Conservation (phyloP, 1,140 invertebrate species). For the Metaphire vulgaris region DNA sequence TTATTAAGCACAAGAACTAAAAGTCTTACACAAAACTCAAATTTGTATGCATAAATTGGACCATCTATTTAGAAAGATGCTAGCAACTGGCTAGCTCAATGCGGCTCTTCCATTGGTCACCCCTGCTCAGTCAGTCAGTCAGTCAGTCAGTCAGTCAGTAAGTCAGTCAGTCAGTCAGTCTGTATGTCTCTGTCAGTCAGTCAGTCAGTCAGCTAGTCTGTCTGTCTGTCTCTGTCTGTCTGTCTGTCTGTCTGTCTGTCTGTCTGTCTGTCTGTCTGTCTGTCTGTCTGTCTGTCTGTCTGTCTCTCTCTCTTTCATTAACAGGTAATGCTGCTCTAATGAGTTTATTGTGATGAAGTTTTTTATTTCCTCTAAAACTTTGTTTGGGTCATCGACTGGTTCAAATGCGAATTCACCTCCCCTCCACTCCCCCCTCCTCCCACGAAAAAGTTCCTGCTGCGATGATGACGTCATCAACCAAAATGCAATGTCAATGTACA, state of each 20-base stretch:
- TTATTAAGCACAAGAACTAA: no score
- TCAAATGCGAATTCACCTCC: background rate
- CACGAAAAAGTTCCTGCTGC: background rate
- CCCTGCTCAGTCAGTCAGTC: no score
- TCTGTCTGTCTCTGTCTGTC: slow-evolving; percentile 1
- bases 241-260: slow-evolving; percentile 1
- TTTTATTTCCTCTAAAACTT: background rate
- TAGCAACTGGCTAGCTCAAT: no score
- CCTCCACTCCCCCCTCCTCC: background rate
- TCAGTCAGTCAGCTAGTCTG: background rate
- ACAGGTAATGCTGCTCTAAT: background rate
- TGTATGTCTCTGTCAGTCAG: background rate
- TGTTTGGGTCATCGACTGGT: background rate
- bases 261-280: background rate
- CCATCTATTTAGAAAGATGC: no score
- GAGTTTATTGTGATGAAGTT: background rate
- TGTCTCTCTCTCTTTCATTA: background rate
- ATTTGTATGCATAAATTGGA: no score
- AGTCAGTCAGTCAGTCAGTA: no score
- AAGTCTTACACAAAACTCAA: no score
- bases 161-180: background rate
- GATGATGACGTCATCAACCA: background rate
- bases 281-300: background rate
- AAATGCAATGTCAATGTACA: background rate
- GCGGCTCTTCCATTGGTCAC: no score